These are phyloP conservation scores for Patiria pectinifera DNA, from an alignment of 53 echinoderm and acorn worm species.

Conservation along the genomic window DNA sequence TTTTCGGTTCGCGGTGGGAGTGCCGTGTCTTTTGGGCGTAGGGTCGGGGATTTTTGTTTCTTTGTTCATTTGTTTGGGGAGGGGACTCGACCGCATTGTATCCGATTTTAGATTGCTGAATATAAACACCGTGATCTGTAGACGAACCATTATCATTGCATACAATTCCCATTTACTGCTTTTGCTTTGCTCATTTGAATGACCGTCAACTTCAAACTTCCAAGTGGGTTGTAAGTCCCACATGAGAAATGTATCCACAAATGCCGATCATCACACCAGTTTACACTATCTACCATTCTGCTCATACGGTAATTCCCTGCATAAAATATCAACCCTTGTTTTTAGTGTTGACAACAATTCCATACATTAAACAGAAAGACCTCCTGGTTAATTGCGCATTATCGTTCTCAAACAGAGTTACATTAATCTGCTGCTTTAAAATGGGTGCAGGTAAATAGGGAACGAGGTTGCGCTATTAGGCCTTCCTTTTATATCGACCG, in stretches of 20 bases:
- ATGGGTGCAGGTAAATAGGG: constrained; percentile 1
- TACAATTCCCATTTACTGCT: too few species aligned
- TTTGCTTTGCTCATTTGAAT: too few species aligned
- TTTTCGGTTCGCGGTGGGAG: too few species aligned
- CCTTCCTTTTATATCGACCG: neutral
- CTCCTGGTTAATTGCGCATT: neutral
- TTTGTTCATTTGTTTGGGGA: too few species aligned
- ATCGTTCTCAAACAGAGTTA: neutral
- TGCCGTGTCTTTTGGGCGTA: too few species aligned
- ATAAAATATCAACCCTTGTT: neutral
- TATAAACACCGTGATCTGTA: too few species aligned
- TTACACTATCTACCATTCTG: neutral
- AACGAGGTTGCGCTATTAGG: neutral
- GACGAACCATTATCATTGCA: too few species aligned
- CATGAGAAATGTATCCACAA: neutral
- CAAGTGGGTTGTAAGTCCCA: neutral
- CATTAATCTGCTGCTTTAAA: neutral
- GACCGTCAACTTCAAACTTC: too few species aligned
- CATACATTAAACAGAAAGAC: neutral
- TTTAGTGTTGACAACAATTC: neutral
- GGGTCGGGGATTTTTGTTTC: too few species aligned
- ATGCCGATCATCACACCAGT: neutral
- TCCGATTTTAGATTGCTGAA: too few species aligned
- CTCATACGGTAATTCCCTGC: neutral
- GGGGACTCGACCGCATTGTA: too few species aligned